Percentiles rank a stretch among this genome's conserved stretches.
Conservation (phyloP, 2,113 vertebrate species). For the Passer domesticus region DNA sequence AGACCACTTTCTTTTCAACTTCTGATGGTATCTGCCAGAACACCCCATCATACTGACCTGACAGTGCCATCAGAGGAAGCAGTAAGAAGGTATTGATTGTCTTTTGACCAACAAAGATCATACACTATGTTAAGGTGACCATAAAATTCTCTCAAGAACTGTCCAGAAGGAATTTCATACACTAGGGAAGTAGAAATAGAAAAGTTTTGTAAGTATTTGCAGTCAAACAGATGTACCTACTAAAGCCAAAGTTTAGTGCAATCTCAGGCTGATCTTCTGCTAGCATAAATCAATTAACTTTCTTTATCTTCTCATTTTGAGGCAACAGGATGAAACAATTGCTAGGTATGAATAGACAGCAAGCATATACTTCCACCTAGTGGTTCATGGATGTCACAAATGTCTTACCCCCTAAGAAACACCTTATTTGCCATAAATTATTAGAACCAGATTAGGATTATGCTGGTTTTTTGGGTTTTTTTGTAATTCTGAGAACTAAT, state of each 20-base stretch:
- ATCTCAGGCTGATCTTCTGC: not conserved
- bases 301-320: not conserved
- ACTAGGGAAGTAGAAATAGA: conserved; percentile 75
- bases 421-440: not conserved
- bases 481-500: not conserved
- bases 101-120: conserved; percentile 94
- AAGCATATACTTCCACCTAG: conserved; percentile 71
- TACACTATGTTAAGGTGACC: conserved; percentile 96
- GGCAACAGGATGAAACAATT: not conserved
- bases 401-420: not conserved
- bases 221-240: not conserved
- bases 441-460: not conserved
- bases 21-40: not conserved
- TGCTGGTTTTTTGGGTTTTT: too few species aligned
- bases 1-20: not conserved
- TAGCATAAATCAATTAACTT: not conserved
- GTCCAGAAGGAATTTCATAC: conserved; percentile 95
- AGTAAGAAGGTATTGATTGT: conserved; percentile 85
- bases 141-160: conserved; percentile 84
- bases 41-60: conserved; percentile 77
- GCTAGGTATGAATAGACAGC: not conserved
- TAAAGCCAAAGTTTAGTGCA: not conserved
- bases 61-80: conserved; percentile 95
- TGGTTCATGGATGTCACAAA: not conserved
- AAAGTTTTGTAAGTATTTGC: not conserved